phyloP scores from a whole-genome alignment of 2,113 vertebrate genomes.

The Hiodon alosoides region DNA sequence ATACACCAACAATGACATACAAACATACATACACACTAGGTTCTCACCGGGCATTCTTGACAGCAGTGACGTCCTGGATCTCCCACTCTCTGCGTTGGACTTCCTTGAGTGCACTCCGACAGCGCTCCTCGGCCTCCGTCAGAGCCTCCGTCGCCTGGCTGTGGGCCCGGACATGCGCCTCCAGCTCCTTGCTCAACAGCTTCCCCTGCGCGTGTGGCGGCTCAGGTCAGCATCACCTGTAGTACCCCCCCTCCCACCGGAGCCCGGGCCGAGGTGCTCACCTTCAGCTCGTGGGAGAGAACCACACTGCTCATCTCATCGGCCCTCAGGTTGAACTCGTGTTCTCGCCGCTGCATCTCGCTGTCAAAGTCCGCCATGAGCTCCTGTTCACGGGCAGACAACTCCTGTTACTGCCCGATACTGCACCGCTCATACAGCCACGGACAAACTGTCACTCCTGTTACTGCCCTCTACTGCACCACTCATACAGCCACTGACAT shows the following conservation, averaged over 20 bases:
- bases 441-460: too few relatives aligned
- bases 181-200: slow-evolving; percentile 58
- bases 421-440: not conserved
- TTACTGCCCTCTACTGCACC: too few relatives aligned
- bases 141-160: slow-evolving; percentile 48
- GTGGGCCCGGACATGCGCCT: slow-evolving; percentile 44
- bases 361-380: slow-evolving; percentile 59
- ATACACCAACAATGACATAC: too few relatives aligned
- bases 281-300: slow-evolving; percentile 65
- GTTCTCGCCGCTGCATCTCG: slow-evolving; percentile 55
- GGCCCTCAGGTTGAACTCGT: slow-evolving; percentile 56
- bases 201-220: slow-evolving; percentile 53
- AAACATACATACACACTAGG: not conserved
- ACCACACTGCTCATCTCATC: slow-evolving; percentile 54
- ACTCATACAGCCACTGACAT: too few relatives aligned
- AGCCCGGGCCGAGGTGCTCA: slow-evolving; percentile 29
- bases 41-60: slow-evolving; percentile 60
- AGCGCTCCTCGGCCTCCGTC: slow-evolving; percentile 44
- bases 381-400: slow-evolving; percentile 53
- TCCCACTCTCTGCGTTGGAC: slow-evolving; percentile 50
- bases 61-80: slow-evolving; percentile 46
- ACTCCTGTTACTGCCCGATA: not conserved
- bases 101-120: slow-evolving; percentile 45
- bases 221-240: not conserved
- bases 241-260: not conserved